phyloP scores from a whole-genome alignment of 2,888 invertebrate species.

The Osedax frankpressi region DNA sequence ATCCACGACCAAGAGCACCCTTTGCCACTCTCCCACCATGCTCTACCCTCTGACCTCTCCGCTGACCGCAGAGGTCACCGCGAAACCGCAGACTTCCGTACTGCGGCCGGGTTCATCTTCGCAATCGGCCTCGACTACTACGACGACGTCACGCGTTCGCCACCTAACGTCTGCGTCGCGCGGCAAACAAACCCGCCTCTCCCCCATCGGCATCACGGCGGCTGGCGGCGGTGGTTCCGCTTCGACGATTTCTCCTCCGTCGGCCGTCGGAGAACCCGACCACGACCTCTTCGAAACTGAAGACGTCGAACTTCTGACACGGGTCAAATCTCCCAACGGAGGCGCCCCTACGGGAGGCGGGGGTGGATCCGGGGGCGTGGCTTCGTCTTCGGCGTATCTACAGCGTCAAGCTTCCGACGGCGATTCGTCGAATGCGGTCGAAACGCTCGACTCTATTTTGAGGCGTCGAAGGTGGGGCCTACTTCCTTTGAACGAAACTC shows the following conservation, averaged over 20 bases:
- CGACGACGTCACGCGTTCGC: too few species aligned
- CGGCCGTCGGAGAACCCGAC: too few species aligned
- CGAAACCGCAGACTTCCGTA: too few species aligned
- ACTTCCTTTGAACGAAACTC: neutral
- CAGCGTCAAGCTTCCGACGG: neutral
- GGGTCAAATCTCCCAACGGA: neutral
- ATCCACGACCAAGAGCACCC: neutral
- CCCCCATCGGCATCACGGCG: neutral
- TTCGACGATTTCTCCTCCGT: neutral
- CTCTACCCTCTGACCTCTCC: conserved; percentile 25
- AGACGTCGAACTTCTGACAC: neutral
- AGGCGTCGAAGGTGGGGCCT: conserved; percentile 21
- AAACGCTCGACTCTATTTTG: neutral
- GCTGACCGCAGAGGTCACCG: too few species aligned
- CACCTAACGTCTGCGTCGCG: neutral
- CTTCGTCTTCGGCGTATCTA: neutral
- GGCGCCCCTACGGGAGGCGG: too few species aligned
- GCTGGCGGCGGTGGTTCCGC: neutral
- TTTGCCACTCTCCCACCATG: neutral
- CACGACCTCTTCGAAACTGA: neutral
- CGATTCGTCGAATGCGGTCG: neutral
- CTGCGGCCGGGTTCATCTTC: neutral
- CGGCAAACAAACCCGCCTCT: neutral
- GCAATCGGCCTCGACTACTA: neutral
- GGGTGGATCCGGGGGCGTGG: too few species aligned